A percentile compares a stretch with the other conserved stretches of the same genome.
Conservation (phyloP, 2,113 vertebrate genomes). For the Machaerirhynchus nigripectus region DNA sequence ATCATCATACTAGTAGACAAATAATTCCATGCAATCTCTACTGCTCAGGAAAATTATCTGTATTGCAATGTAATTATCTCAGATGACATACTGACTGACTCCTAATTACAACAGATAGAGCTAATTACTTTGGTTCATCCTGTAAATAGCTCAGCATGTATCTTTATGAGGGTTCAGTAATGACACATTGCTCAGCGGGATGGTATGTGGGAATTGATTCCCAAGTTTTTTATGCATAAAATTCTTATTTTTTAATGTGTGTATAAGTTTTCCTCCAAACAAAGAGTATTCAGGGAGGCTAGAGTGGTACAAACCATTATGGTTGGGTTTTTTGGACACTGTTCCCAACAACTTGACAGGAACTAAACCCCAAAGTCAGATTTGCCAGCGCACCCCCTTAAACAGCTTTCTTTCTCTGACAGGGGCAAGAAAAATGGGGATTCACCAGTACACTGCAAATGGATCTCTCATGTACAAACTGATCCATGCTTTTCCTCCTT, state of each 20-base stretch:
- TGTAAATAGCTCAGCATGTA: constrained; percentile 43
- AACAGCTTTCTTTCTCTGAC: not conserved
- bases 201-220: not conserved
- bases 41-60: constrained; percentile 8
- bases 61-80: constrained; percentile 28
- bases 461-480: not conserved
- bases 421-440: not conserved
- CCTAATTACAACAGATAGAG: constrained; percentile 44
- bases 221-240: not conserved
- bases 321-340: not conserved
- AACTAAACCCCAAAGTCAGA: not conserved
- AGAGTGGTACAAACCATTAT: not conserved
- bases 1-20: not conserved
- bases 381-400: rapidly evolving
- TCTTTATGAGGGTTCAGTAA: constrained; percentile 30
- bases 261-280: not conserved
- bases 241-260: not conserved
- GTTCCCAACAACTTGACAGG: not conserved
- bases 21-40: not conserved
- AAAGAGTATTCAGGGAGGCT: not conserved
- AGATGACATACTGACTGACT: constrained; percentile 37
- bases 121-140: constrained; percentile 38
- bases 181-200: constrained; percentile 11
- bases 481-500: not conserved
- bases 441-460: not conserved